These are phyloP conservation scores for Megathymus violae DNA, from an alignment of 1,140 invertebrate genomes.

Conservation along the genomic window DNA sequence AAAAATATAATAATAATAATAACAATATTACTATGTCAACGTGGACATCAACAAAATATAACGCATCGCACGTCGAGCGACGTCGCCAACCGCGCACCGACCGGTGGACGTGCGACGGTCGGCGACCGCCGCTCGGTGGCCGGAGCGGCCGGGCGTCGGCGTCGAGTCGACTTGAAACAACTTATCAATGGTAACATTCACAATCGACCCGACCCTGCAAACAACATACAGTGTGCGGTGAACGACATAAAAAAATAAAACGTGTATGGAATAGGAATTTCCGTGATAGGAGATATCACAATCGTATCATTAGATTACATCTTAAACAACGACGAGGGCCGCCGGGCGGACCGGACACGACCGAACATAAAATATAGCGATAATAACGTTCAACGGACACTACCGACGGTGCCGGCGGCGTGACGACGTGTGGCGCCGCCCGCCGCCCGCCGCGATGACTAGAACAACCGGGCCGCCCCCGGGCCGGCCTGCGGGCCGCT, in stretches of 20 bases:
- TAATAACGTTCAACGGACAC: conserved; percentile 42
- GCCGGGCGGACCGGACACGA: conserved; percentile 54
- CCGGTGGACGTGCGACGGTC: no score
- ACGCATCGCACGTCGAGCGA: conserved; percentile 44
- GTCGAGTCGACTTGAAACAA: conserved; percentile 66
- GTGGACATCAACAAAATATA: conserved; percentile 40
- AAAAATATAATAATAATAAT: conserved; percentile 43
- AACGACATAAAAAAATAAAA: conserved; percentile 73
- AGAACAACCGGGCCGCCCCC: conserved; percentile 35
- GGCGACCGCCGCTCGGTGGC: conserved; percentile 48
- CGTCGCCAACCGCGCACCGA: conserved; percentile 10
- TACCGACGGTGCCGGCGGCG: no score
- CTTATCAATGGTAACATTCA: conserved; percentile 83
- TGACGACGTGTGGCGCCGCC: no score
- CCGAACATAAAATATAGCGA: conserved; percentile 54
- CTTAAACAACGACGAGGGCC: conserved; percentile 55
- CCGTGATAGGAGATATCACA: conserved; percentile 77
- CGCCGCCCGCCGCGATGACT: conserved; percentile 44
- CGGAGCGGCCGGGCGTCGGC: conserved; percentile 43
- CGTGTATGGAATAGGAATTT: conserved; percentile 76
- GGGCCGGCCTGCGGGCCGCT: conserved; percentile 38
- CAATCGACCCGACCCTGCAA: conserved; percentile 74
- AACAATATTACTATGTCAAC: conserved; percentile 20
- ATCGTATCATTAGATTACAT: conserved; percentile 55
- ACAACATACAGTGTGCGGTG: conserved; percentile 52